Base-by-base conservation (phyloP, 2,888 invertebrate species). In the Orthosia gracilis region DNA sequence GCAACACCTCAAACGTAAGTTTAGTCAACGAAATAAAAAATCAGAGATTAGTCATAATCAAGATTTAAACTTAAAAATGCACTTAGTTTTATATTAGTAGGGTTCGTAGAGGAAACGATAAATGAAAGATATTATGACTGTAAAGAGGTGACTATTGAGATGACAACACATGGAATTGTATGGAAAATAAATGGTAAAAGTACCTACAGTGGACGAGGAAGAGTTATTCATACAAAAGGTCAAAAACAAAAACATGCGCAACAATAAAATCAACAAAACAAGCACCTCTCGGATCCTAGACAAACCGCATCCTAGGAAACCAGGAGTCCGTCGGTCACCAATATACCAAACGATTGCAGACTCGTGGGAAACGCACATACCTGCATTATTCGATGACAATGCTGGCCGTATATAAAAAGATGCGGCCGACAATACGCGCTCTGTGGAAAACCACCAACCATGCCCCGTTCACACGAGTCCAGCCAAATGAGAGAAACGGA, bases 361-460 rank as follows among this genome's bases (percentile, higher is more conserved):
- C 80, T 82, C 95, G 94, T 95, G 95, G 94, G 94, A 95, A 94
- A 85, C 84, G 76, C 83, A 85, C 81, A 82, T 87, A 84, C 84
- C 64, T 82, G 84, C 87, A 90, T 92, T 91, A 86, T 87, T 76
- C 82, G 76, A 73, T 86, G 86, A 94, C 93, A 94, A 94, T 93
- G 90, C 91, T 90, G 91, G 81, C 89, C 89, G 78, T 40, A 40
- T 86, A 94, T 91, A 93, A 94, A 95, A 94, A 94, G 91, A 93
- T 91, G 91, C 82, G 90, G 76, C 86, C 77, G 79, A 94, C 94
- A 94, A 94, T 93, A 87, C 89, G 85, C 77, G 85, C 86, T 83
- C 89, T 87, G 91, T 92, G 92, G 91, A 92, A 94, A 94, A 92
- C 91, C 92, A 91, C 91, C 82, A 86, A 92, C 91, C 90, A 89